Evolutionary conservation across 1,140 invertebrate species (phyloP), one percentile per base, ranked within the genome.

Genomic region (Melanaphis sacchari): DNA sequence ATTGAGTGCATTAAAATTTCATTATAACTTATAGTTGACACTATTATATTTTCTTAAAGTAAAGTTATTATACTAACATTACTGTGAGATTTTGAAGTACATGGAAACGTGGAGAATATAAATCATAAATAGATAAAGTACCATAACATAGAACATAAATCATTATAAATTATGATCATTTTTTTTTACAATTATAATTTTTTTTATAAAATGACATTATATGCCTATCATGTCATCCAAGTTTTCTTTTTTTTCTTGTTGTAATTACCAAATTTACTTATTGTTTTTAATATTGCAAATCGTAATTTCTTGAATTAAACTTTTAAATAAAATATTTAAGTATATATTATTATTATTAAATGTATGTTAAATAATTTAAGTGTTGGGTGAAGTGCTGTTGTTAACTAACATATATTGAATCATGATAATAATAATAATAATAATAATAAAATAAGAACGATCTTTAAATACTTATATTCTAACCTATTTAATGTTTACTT

Each of bases 11-110:
- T 89, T 40, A 54, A 89, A 89, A 49, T 89, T 54, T 89, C 49
- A 89, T 54, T 89, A 52, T 54, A 54, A 54, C 49, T 89, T 89
- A 88, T 36, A 88, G n/a, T 52, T 88, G 9, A 89, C 24, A 54
- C 52, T 40, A 89, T 89, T 54, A 31, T 38, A 7, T 54, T n/a
- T n/a, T 89, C 87, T 38, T 24, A 89, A 38, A 38, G 46, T 36
- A 26, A 87, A n/a, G 85, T 89, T 89, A 52, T 89, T 89, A 89
- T 36, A 54, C 36, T 40, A 8, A 11, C 36, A 24, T 89, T 36
- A 36, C 41, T 22, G n/a, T 43, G 22, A 26, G 88, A 18, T 40
- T 89, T 38, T 22, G 46, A 26, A 88, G 15, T 88, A 49, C 9
- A 46, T 7, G 59, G 31, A 76, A 4, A 21, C 59, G 36, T 18